Evolutionary conservation across 2,888 invertebrate genomes (phyloP), one percentile per base, ranked within the genome.

Genomic region (Thereva unica): DNA sequence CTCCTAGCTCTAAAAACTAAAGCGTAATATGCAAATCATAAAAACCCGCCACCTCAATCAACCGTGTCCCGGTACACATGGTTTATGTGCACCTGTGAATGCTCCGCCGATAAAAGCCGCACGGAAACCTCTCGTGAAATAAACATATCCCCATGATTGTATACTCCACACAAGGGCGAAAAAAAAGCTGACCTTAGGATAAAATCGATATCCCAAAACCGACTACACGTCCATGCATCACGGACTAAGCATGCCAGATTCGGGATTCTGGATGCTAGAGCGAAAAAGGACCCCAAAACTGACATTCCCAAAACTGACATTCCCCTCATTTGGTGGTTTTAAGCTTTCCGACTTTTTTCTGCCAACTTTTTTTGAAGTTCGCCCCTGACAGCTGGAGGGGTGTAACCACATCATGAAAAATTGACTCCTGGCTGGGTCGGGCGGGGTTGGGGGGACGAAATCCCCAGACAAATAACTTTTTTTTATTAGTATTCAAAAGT

Each of bases 381-480:
- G 5, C 5, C 5, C 12, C 47, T 47, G 47, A 47, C 47, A 47
- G n/a, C 47, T 10, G 5, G 3, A 47, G 34, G 59, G 49, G 38
- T 59, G 47, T 37, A 59, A 59, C 59, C 59, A 12, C 49, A 59
- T 59, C 38, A 59, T 59, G 59, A 59, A 59, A 59, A 59, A 59
- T 59, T 59, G 35, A 59, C 59, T 59, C 49, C 47, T 59, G 42
- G 35, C 1, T 23, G 23, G 23, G 2, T 2, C 23, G 23, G 23
- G 23, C 23, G 23, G 9, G 59, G 59, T 47, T 59, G 49, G 34
- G 47, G 59, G 47, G 5, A 47, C 45, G 47, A 59, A 47, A 47
- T 49, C 47, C 59, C 47, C 47, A 59, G 59, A 59, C 59, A 59
- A 59, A 59, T 59, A 59, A 59, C 59, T 45, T 59, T 59, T 59